Evolutionary conservation across 2,797 vertebrate genomes (phyloP).

Genomic region (Tangara arthus): DNA sequence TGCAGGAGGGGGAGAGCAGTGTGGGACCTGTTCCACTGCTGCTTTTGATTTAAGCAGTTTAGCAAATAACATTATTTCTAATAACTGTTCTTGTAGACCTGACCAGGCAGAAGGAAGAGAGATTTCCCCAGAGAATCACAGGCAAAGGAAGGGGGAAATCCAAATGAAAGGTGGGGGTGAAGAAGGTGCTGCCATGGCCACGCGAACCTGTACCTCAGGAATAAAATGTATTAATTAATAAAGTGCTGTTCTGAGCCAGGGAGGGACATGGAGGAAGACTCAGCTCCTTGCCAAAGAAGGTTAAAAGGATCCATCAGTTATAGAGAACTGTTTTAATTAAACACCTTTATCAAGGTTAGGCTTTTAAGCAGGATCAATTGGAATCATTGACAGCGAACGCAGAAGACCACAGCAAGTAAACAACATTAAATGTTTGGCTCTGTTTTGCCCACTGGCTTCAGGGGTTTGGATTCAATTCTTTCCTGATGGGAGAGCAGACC

Average conservation of each 20-base stretch:
- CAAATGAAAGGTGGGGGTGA: background rate
- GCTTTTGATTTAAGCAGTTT: background rate
- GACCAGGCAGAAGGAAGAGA: background rate
- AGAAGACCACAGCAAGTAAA: background rate
- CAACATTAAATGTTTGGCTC: background rate
- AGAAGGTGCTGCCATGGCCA: background rate
- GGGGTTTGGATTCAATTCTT: background rate
- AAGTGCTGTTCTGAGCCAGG: background rate
- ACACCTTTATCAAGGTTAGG: background rate
- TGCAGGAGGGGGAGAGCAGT: fast-evolving
- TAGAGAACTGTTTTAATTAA: background rate
- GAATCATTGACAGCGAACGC: background rate
- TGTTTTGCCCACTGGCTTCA: background rate
- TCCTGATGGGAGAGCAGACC: background rate
- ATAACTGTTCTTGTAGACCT: background rate
- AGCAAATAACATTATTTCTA: background rate
- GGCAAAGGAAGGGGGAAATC: background rate
- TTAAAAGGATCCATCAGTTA: background rate
- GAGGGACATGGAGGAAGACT: background rate
- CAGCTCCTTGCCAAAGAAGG: background rate
- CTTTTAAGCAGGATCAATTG: background rate
- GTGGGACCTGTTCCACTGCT: background rate
- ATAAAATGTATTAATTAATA: background rate
- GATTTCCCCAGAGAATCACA: background rate
- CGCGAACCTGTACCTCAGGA: background rate